Conservation (phyloP, 2,797 vertebrate species). For the Oryzias dopingdopingensis region DNA sequence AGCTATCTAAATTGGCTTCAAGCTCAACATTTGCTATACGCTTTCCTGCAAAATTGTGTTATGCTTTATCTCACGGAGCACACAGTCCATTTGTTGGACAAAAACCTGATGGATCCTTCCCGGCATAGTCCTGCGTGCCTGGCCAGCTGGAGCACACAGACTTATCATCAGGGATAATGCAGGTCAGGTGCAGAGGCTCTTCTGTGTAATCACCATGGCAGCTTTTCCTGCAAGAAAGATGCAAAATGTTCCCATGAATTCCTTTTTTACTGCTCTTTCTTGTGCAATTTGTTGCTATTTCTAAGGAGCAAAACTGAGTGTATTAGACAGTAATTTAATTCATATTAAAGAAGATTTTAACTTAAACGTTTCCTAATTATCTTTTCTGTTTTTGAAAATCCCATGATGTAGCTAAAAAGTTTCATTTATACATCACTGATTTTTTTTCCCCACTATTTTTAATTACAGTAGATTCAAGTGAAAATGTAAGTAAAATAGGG, state of each 20-base stretch:
- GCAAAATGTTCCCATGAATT: constrained; percentile 27
- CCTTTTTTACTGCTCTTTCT: not conserved
- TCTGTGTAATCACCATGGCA: constrained; percentile 17
- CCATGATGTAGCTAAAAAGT: too few relatives aligned
- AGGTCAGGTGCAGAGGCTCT: constrained; percentile 12
- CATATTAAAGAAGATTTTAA: too few relatives aligned
- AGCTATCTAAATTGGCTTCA: too few relatives aligned
- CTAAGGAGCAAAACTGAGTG: too few relatives aligned
- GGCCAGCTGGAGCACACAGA: constrained; percentile 4
- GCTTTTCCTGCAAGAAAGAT: constrained; percentile 23
- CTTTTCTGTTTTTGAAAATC: not conserved
- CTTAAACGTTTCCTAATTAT: not conserved
- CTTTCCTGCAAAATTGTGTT: too few relatives aligned
- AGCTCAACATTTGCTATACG: too few relatives aligned
- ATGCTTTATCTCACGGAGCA: not conserved
- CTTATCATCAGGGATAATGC: constrained; percentile 21
- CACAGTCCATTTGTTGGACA: not conserved
- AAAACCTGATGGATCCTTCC: not conserved
- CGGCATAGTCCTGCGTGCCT: not conserved
- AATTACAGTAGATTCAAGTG: not conserved
- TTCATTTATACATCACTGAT: too few relatives aligned
- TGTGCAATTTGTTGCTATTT: too few relatives aligned
- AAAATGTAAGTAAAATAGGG: not conserved
- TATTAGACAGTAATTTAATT: too few relatives aligned
- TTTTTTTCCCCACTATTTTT: too few relatives aligned